Conservation (phyloP, 2,113 vertebrate species). For the Pantherophis guttatus region DNA sequence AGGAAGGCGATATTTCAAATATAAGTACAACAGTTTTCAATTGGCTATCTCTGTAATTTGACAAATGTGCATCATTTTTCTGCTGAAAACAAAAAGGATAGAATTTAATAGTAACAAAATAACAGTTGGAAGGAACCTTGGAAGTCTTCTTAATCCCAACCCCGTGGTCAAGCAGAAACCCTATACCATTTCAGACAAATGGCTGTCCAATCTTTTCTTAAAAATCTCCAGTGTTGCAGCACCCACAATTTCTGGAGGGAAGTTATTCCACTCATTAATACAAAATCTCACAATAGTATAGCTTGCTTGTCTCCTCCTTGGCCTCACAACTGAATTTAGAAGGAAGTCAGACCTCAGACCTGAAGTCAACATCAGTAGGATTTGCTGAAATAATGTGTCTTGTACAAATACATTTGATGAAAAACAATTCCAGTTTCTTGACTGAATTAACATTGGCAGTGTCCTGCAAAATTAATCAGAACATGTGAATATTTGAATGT, state of each 20-base stretch:
- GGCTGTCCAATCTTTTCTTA: background rate
- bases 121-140: background rate
- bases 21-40: background rate
- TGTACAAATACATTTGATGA: background rate
- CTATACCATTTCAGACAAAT: background rate
- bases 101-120: background rate
- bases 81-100: background rate
- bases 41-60: background rate
- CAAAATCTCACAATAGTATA: background rate
- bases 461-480: background rate
- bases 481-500: background rate
- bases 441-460: background rate
- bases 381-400: background rate
- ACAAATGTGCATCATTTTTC: background rate
- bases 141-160: background rate
- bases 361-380: background rate
- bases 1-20: background rate
- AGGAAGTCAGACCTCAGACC: background rate
- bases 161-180: background rate
- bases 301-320: background rate
- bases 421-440: background rate
- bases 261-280: background rate
- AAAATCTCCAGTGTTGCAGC: background rate
- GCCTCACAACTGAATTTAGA: background rate
- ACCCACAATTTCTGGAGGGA: background rate